A percentile compares a stretch with the other conserved stretches of the same genome.
Evolutionary conservation across 1,140 invertebrate genomes (phyloP).

Genomic region (Drosophila pachea): DNA sequence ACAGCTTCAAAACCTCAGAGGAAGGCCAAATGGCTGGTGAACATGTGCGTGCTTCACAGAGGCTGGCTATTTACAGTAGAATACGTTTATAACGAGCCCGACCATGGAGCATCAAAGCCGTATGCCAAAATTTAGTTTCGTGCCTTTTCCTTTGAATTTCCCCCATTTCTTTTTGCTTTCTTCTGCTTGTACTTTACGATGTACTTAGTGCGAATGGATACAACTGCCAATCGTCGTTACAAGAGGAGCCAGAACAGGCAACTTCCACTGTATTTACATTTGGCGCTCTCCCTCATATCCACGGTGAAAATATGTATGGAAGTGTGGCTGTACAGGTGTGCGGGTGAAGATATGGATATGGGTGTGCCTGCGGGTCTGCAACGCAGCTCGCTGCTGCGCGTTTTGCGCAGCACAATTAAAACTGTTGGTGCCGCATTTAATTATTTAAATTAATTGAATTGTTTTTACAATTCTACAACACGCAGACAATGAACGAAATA

Average conservation of each 20-base stretch:
- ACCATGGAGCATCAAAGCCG: too few species aligned
- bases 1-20: too few species aligned
- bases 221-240: too few species aligned
- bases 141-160: too few species aligned
- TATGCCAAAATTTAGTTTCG: too few species aligned
- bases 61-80: neutral
- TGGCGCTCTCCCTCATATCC: conserved; percentile 2
- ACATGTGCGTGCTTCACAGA: conserved; percentile 23
- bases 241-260: too few species aligned
- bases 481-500: conserved; percentile 5
- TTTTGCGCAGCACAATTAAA: conserved; percentile 64
- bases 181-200: too few species aligned
- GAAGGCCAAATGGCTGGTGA: too few species aligned
- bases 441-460: conserved; percentile 77
- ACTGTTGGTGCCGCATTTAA: conserved; percentile 71
- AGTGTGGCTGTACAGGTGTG: neutral
- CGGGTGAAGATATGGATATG: neutral
- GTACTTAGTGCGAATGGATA: too few species aligned
- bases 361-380: conserved; percentile 2
- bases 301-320: neutral
- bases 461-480: conserved; percentile 63
- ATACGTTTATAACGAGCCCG: too few species aligned
- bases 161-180: too few species aligned
- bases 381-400: conserved; percentile 21
- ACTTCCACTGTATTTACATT: too few species aligned